Base-by-base conservation (phyloP, 2,797 vertebrate species). In the Megaceryle alcyon region DNA sequence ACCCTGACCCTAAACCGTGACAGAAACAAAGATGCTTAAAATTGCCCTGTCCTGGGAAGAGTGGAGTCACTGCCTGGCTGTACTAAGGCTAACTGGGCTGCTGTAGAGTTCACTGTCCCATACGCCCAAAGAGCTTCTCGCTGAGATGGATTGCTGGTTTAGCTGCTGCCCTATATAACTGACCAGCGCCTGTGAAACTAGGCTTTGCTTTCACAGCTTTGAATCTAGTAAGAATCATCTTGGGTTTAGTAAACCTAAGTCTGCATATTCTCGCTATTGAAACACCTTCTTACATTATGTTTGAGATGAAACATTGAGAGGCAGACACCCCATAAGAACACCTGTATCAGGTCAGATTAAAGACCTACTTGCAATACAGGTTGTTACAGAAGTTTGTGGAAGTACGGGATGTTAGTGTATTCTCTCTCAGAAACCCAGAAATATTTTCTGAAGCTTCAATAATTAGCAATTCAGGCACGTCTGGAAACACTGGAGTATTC, bases 111-210 rank as follows among this genome's bases (percentile, higher is more conserved):
- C 9, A 21, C 28, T 28, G 14, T 25, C 48, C 53, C n/a, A 12
- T 1, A 28, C 3, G 1, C 5, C 37, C 33, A 41, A 35, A 21
- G 16, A 46, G 5, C 14, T 60, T 64, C 57, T 70, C 2, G 0
- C 33, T 13, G 68, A 75, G 26, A 37, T 31, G 56, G 18, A 26
- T 51, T 84, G 25, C 12, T 68, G 29, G 11, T 37, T 65, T 65
- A 46, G 14, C 56, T 56, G 23, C 51, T 83, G 57, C 63, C 19
- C 73, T 33, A 4, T 29, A 10, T 16, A 35, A 31, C n/a, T 73
- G 68, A 57, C 31, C 14, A 17, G 31, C 46, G 46, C 9, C 31
- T 37, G 8, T 60, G 39, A 65, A 90, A 60, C 31, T 29, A 56
- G 15, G 7, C 20, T 60, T 84, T 76, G 15, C 15, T 12, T 84